phyloP scores from a whole-genome alignment of 2,888 invertebrate species.

The Dynastes maya region DNA sequence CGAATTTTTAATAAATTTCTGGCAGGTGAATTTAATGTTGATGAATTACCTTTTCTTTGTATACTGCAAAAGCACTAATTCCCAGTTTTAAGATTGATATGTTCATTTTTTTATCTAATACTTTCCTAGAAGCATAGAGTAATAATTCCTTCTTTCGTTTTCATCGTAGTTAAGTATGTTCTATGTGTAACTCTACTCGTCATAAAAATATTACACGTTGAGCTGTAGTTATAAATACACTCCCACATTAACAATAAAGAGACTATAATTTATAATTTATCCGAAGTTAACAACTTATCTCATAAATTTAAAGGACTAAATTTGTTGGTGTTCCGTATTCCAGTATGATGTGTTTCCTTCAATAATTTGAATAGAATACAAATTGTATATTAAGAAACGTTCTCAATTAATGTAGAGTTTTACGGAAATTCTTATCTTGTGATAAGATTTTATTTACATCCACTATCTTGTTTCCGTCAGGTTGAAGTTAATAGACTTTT shows the following conservation, averaged over 20 bases:
- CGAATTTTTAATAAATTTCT: conserved; percentile 17
- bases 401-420: neutral
- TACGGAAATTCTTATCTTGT: neutral
- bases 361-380: conserved; percentile 5
- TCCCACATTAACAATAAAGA: too few species aligned
- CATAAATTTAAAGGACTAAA: neutral
- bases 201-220: too few species aligned
- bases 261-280: too few species aligned
- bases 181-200: too few species aligned
- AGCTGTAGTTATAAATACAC: too few species aligned
- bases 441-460: conserved; percentile 10
- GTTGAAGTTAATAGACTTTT: conserved; percentile 4
- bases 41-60: neutral
- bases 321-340: neutral
- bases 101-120: neutral
- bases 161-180: too few species aligned
- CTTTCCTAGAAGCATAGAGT: neutral
- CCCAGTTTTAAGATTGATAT: conserved; percentile 2
- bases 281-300: neutral
- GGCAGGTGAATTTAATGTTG: conserved; percentile 20
- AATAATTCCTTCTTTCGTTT: neutral
- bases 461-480: conserved; percentile 12
- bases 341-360: neutral
- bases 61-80: neutral
- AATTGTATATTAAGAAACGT: neutral